Base-by-base conservation (phyloP, 1,140 invertebrate genomes). In the Lucilia cuprina region DNA sequence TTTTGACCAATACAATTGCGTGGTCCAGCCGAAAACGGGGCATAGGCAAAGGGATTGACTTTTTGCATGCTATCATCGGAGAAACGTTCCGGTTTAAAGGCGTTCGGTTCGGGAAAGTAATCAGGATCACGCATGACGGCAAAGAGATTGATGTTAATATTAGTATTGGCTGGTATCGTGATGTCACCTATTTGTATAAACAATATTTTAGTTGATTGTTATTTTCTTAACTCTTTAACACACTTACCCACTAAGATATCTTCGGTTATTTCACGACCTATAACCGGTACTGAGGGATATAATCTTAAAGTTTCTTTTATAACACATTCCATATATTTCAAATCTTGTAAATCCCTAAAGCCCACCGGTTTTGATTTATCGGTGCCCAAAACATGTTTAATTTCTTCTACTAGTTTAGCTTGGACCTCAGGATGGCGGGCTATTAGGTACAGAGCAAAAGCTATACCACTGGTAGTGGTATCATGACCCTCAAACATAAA, bases 401-500 rank as follows among this genome's bases (percentile, higher is more conserved):
- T 83, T 88, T 96, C 95, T 49, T 93, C 87, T 25, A 93, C 92
- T n/a, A 94, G 86, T 86, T 93, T 94, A 5, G 92, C 86, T 88
- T 96, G 95, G 34, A 93, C 88, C 60, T 94, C 92, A 0, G 91
- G 92, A 91, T 94, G 86, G 83, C 91, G 89, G 4, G 93, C 92
- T 50, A 95, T 86, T 17, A 91, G 86, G 84, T 94, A 93, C 0
- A 94, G 83, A 0, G 92, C 88, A 91, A 93, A 95, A 30, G 90
- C 89, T 1, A 95, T 92, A 5, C 91, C 93, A 55, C 92, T 91
- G 0, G 94, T 92, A 4, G 95, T 96, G n/a, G 95, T 96, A 86
- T 96, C 96, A 60, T 93, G 92, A 3, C 96, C 96, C 92, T 95
- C 95, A 90, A 96, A 96, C 94, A 96, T 95, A 86, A 96, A 96